Percentiles rank a stretch among this genome's conserved stretches.
Conservation (phyloP, 2,113 vertebrate species). For the Electrona antarctica region DNA sequence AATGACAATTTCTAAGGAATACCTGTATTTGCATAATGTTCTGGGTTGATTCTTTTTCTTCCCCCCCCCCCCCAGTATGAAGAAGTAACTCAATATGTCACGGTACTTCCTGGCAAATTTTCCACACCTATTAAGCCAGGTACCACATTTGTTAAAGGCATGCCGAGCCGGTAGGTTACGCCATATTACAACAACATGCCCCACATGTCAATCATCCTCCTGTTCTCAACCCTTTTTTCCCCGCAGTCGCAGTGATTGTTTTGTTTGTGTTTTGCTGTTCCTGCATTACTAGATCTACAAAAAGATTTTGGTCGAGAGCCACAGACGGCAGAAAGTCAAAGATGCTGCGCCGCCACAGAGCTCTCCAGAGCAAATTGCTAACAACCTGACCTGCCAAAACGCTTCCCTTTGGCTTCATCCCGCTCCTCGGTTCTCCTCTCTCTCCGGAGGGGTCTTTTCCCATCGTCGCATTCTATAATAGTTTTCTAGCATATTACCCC, state of each 20-base stretch:
- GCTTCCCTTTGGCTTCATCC: constrained; percentile 52
- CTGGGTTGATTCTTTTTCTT: not conserved
- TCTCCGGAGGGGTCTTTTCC: constrained; percentile 53
- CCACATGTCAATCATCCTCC: constrained; percentile 15
- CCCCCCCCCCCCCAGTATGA: not conserved
- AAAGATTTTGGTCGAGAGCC: constrained; percentile 10
- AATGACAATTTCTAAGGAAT: constrained; percentile 52
- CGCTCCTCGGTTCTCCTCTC: constrained; percentile 41
- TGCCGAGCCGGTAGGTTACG: constrained; percentile 49
- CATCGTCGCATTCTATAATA: constrained; percentile 58
- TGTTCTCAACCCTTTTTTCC: not conserved
- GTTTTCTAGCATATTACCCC: constrained; percentile 59
- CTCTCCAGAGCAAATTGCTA: constrained; percentile 35
- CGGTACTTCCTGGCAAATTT: constrained; percentile 58
- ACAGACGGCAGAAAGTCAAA: not conserved
- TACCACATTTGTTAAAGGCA: constrained; percentile 47
- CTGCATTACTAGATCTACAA: not conserved
- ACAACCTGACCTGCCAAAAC: constrained; percentile 51
- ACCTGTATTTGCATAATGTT: constrained; percentile 60
- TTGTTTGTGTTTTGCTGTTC: constrained; percentile 6
- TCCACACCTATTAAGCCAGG: constrained; percentile 51
- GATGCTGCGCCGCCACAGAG: not conserved
- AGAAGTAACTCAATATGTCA: constrained; percentile 64
- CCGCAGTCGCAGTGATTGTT: not conserved
- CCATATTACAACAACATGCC: constrained; percentile 40